phyloP scores from a whole-genome alignment of 2,888 invertebrate species.

The Liopterus haemorrhoidalis region DNA sequence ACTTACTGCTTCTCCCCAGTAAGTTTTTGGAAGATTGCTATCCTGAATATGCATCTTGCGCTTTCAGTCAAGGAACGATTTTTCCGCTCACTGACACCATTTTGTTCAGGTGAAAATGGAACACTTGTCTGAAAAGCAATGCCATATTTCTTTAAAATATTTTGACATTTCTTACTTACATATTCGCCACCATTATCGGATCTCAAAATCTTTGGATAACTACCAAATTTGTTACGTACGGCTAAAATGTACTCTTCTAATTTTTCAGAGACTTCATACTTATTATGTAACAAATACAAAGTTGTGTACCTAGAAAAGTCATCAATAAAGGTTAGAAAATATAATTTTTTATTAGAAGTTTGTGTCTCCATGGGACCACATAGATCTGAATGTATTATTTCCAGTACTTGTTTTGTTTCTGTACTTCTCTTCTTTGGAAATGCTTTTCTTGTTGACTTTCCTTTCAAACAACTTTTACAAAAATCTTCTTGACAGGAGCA shows the following conservation, averaged over 20 bases:
- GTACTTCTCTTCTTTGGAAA: too few relatives aligned
- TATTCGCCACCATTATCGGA: conserved; percentile 36
- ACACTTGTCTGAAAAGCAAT: conserved; percentile 35
- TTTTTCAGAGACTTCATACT: conserved; percentile 24
- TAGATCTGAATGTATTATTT: too few relatives aligned
- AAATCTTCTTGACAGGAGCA: too few relatives aligned
- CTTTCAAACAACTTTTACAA: too few relatives aligned
- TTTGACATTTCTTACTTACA: conserved; percentile 29
- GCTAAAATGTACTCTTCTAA: conserved; percentile 28
- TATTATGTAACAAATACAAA: conserved; percentile 29
- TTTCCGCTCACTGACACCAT: conserved; percentile 38
- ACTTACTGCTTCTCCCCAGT: conserved; percentile 39
- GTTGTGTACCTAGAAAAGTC: conserved; percentile 26
- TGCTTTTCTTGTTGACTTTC: too few relatives aligned
- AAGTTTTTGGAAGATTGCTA: conserved; percentile 28
- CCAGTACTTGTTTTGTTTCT: too few relatives aligned
- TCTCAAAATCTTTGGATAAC: conserved; percentile 31
- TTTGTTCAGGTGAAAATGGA: conserved; percentile 39
- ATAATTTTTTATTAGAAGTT: too few relatives aligned
- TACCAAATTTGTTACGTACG: conserved; percentile 34
- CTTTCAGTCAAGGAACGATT: too few relatives aligned
- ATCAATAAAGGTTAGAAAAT: conserved; percentile 27
- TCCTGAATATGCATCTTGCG: conserved; percentile 33
- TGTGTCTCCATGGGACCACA: too few relatives aligned
- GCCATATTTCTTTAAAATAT: conserved; percentile 29